Conservation (phyloP, 2,113 vertebrate species). For the Leptobrachium ailaonicum region DNA sequence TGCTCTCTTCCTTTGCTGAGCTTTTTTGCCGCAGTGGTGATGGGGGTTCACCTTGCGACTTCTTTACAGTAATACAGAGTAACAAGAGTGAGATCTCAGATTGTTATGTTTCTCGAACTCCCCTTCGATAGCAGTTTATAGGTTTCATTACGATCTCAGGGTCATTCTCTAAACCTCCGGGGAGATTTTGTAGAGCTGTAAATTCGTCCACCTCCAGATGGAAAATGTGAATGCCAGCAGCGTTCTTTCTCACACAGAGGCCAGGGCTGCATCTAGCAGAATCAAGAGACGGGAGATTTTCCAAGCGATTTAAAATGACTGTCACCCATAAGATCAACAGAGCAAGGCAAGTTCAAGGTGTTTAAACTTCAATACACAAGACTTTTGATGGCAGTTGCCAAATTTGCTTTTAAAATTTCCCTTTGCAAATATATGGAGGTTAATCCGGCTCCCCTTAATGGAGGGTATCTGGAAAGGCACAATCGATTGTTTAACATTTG, state of each 20-base stretch:
- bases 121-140: too few relatives aligned
- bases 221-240: too few relatives aligned
- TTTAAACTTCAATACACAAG: constrained; percentile 63
- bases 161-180: too few relatives aligned
- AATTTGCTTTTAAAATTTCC: constrained; percentile 75
- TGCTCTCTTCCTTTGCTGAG: too few relatives aligned
- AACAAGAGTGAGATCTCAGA: too few relatives aligned
- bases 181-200: too few relatives aligned
- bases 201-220: too few relatives aligned
- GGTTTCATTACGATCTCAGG: too few relatives aligned
- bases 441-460: constrained; percentile 29
- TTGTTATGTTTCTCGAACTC: too few relatives aligned
- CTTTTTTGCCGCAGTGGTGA: too few relatives aligned
- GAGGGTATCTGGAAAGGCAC: constrained; percentile 16
- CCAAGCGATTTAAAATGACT: constrained; percentile 65
- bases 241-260: background rate
- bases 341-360: constrained; percentile 62
- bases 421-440: constrained; percentile 53
- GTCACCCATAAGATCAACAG: constrained; percentile 67
- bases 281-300: constrained; percentile 52
- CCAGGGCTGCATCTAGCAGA: constrained; percentile 39
- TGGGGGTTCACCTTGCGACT: too few relatives aligned
- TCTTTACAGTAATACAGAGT: too few relatives aligned
- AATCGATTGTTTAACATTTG: constrained; percentile 44
- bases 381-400: constrained; percentile 69